Evolutionary conservation across 2,113 vertebrate genomes (phyloP), one percentile per base, ranked within the genome.

Genomic region (Marmota monax): DNA sequence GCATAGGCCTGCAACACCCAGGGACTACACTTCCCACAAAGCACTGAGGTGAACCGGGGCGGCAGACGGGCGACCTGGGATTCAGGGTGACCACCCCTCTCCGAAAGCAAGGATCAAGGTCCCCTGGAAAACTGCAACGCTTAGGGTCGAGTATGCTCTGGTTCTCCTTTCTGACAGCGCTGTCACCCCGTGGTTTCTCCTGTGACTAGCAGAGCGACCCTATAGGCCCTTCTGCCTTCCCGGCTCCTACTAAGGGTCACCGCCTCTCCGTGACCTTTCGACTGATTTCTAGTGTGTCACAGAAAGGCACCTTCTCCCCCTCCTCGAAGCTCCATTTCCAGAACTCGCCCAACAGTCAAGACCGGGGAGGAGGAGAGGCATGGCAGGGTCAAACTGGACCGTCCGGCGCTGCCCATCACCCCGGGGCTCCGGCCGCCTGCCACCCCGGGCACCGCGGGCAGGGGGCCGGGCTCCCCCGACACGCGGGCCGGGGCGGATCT

Each of bases 11-110:
- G 72, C 51, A 48, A 48, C 48, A 56, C 86, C 72, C 70, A 0
- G 37, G 89, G 69, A 97, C 97, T 98, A 97, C 97, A 98, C 84
- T 98, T 97, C 97, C 97, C 97, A 98, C 87, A 98, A 97, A 84
- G 95, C 97, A 96, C 8, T 79, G 86, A 74, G 96, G 84, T 76
- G 73, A 76, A 89, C 79, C 34, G 48, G 13, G 80, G 84, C 45
- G 65, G 70, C 77, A 3, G 73, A 86, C 91, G 65, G 89, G 78
- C 76, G 88, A 92, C 77, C 90, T 65, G 83, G 74, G 45, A 39
- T 39, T 61, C 83, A 76, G 88, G 67, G 83, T 78, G 96, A 96
- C 94, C 97, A 88, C 65, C 2, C 84, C 77, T 90, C 90, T 83
- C 65, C 79, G 67, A 34, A 14, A 65, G 63, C 84, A 5, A 5